Base-by-base conservation (phyloP, 2,113 vertebrate genomes). In the Phainopepla nitens region DNA sequence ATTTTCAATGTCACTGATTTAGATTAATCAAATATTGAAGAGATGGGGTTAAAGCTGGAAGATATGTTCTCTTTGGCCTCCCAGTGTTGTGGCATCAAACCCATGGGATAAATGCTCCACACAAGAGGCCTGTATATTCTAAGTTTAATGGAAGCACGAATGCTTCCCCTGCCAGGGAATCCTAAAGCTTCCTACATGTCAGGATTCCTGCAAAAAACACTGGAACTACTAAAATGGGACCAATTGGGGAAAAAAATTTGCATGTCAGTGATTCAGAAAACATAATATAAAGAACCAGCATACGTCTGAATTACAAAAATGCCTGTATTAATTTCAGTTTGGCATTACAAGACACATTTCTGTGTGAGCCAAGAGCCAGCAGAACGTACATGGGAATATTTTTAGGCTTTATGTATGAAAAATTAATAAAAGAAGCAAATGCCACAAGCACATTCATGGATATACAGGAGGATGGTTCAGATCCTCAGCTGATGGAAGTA, bases 1-100 rank as follows among this genome's bases (percentile, higher is more conserved):
- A 50, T 89, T 91, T 96, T 91, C 93, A 82, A 21, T 60, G 58
- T 64, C 90, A 80, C 65, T 58, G 70, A 72, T 87, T 75, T 81
- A 69, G 53, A 85, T 81, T 75, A 87, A 89, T 91, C 77, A 93
- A 81, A 81, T 73, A 58, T 66, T 77, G 79, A 93, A 86, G 58
- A 68, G 47, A 18, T 29, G 25, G 49, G 33, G 71, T 73, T 90
- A 73, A 80, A 92, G n/a, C 47, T 60, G 75, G 71, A 80, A 80
- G 18, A 56, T 3, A 13, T 7, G 6, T 45, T 51, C 54, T 78
- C n/a, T 94, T 58, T 14, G 19, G 45, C n/a, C 25, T 90, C 44
- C 70, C 68, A 54, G 11, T 42, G 18, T 16, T 75, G 62, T 75
- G 73, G 56, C 58, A 86, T 45, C 44, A 53, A 45, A 73, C 28